Evolutionary conservation across 2,888 invertebrate species (phyloP).

Genomic region (Urechis unicinctus): DNA sequence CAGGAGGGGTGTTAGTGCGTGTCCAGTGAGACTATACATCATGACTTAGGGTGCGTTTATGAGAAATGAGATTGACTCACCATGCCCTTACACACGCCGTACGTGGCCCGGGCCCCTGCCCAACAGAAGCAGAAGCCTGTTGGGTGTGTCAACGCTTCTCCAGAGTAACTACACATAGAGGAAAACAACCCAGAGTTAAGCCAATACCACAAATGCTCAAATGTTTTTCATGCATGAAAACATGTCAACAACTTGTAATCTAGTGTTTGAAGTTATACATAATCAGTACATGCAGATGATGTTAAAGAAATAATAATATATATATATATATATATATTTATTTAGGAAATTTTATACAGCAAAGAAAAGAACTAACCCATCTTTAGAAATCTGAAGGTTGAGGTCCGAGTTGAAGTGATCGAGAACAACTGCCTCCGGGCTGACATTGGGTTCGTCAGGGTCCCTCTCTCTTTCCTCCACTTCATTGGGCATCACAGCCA

Average conservation of each 20-base stretch:
- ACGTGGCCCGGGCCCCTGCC: slow-evolving; percentile 84
- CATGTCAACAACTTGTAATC: too few relatives aligned
- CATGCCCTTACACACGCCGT: slow-evolving; percentile 73
- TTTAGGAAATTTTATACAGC: too few relatives aligned
- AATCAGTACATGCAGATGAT: too few relatives aligned
- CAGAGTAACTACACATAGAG: slow-evolving; percentile 59
- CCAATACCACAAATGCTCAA: too few relatives aligned
- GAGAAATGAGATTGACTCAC: too few relatives aligned
- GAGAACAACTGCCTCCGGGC: slow-evolving; percentile 17
- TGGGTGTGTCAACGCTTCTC: slow-evolving; percentile 75
- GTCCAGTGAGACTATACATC: too few relatives aligned
- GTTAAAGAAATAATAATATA: too few relatives aligned
- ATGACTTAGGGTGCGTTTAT: too few relatives aligned
- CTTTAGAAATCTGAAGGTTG: slow-evolving; percentile 35
- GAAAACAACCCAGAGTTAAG: not conserved
- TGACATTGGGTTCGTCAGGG: slow-evolving; percentile 16
- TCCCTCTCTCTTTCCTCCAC: slow-evolving; percentile 10
- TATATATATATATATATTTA: too few relatives aligned
- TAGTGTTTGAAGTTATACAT: too few relatives aligned
- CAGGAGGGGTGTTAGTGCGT: too few relatives aligned
- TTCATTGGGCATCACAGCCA: not conserved
- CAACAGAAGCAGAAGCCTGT: slow-evolving; percentile 81
- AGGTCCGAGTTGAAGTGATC: slow-evolving; percentile 46
- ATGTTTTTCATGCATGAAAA: not conserved
- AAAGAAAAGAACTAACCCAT: slow-evolving; percentile 44